A percentile compares a stretch with the other conserved stretches of the same genome.
phyloP scores from a whole-genome alignment of 2,113 vertebrate species.

The Progne subis region DNA sequence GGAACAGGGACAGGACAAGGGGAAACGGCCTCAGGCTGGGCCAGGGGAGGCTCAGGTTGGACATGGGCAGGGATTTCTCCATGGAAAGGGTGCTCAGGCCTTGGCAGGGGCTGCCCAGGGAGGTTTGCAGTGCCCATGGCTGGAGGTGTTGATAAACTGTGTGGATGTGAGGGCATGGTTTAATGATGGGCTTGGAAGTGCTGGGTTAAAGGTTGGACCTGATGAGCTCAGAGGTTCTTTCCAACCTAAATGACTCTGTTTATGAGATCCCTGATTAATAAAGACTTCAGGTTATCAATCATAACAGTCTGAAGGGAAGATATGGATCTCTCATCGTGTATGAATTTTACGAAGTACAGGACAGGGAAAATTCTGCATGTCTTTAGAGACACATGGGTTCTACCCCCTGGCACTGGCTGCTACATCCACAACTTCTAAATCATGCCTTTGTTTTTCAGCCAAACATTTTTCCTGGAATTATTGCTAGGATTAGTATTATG shows the following conservation, averaged over 20 bases:
- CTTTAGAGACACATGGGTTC: background rate
- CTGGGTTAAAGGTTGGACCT: background rate
- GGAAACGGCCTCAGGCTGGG: background rate
- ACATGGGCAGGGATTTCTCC: background rate
- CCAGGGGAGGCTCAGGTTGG: background rate
- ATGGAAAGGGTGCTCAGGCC: background rate
- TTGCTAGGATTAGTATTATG: background rate
- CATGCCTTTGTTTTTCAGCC: background rate
- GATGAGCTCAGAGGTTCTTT: background rate
- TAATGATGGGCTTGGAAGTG: background rate
- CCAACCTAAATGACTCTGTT: background rate
- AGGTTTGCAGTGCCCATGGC: background rate
- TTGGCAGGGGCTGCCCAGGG: background rate
- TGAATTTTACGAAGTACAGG: background rate
- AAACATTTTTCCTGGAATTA: background rate
- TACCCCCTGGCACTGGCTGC: background rate
- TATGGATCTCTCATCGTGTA: rapidly evolving
- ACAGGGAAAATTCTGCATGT: background rate
- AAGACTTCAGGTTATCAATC: background rate
- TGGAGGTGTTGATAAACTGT: background rate
- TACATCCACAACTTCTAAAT: background rate
- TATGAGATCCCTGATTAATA: background rate
- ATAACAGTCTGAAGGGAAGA: background rate
- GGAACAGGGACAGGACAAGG: background rate
- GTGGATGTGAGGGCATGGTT: background rate